Evolutionary conservation across 2,888 invertebrate genomes (phyloP), one percentile per base, ranked within the genome.

Genomic region (Elegia similella): DNA sequence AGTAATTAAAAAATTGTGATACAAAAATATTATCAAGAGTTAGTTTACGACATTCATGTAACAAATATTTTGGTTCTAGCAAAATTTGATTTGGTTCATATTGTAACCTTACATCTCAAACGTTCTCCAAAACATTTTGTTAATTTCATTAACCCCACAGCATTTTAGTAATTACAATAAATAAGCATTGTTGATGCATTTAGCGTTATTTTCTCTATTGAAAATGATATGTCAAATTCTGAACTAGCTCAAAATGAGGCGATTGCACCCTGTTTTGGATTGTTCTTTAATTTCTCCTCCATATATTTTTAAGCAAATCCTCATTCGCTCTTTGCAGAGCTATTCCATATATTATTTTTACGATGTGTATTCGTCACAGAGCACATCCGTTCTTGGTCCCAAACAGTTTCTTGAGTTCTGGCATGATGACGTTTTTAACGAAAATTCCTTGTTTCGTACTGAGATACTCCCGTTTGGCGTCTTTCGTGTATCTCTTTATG

Each of bases 391-490:
- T 95, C 75, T 94, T 93, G 64, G 93, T 93, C 63, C 97, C 97
- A 78, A 96, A 98, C 63, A 98, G 93, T 68, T 95, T 94, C 82
- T 96, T 96, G 60, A 98, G 92, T 88, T 98, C 97, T 6, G 97
- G 97, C 79, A 95, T 94, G 70, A 97, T 96, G 56, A 95, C 94
- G 75, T 95, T 95, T 66, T 93, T 95, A 66, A 98, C 95, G 67
- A 95, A 93, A 62, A 93, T 92, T 74, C 95, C 95, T 68, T 97
- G 97, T 76, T 95, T 95, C 43, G 93, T 93, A 6, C 96, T 95
- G 56, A 96, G 89, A 74, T 94, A 92, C 53, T 96, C 95, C 55
- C 97, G 92, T 66, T 95, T 95, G 17, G 94, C 90, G 78, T 98
- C 96, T 78, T 95, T 95, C 75, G 95, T 95, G 83, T 95, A 95